phyloP scores from a whole-genome alignment of 2,888 invertebrate species.

The Agonopterix heracliana region DNA sequence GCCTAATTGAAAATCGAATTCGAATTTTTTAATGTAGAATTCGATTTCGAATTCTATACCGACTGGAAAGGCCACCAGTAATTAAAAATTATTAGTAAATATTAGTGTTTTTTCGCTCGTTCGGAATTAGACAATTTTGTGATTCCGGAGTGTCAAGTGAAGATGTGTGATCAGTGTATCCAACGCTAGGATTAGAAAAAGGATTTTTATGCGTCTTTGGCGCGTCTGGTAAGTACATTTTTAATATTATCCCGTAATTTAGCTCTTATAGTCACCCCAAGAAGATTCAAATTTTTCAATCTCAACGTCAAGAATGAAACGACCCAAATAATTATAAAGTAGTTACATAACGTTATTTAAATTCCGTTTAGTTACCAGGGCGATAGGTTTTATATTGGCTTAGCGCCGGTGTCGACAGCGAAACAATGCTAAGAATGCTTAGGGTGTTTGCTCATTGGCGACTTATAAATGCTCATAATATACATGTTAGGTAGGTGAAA shows the following conservation, averaged over 20 bases:
- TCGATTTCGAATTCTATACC: slow-evolving; percentile 30
- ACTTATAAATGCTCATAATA: no score
- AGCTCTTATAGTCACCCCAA: no score
- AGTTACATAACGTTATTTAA: slow-evolving; percentile 9
- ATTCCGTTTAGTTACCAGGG: slow-evolving; percentile 21
- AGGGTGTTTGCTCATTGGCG: not conserved
- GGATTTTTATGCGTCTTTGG: slow-evolving; percentile 34
- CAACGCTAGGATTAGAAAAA: slow-evolving; percentile 42
- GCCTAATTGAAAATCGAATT: slow-evolving; percentile 32
- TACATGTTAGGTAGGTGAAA: no score
- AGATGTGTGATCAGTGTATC: slow-evolving; percentile 65
- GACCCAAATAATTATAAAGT: not conserved
- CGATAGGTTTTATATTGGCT: slow-evolving; percentile 28
- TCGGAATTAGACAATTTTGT: slow-evolving; percentile 21
- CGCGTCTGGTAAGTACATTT: slow-evolving; percentile 39
- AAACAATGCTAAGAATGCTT: slow-evolving; percentile 12
- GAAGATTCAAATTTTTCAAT: no score
- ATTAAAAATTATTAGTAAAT: slow-evolving; percentile 12
- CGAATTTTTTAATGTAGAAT: slow-evolving; percentile 32
- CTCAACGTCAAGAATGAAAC: no score
- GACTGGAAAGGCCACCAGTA: slow-evolving; percentile 62
- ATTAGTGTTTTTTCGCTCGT: slow-evolving; percentile 8
- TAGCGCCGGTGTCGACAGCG: slow-evolving; percentile 16
- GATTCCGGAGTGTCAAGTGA: slow-evolving; percentile 31
- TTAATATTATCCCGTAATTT: not conserved